phyloP scores from a whole-genome alignment of 1,140 invertebrate species.

The Tyrophagus putrescentiae region DNA sequence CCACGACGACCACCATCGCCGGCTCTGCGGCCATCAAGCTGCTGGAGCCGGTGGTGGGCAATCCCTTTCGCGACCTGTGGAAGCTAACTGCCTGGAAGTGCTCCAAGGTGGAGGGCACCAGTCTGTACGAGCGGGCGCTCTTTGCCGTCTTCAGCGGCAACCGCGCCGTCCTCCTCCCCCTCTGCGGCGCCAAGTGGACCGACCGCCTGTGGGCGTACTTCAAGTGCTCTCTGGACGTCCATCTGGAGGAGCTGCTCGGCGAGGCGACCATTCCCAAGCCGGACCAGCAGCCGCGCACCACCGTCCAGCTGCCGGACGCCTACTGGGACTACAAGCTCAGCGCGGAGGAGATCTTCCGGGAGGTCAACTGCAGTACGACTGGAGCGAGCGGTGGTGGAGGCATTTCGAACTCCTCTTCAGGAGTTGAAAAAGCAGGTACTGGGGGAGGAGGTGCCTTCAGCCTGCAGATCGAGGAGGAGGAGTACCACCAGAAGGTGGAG shows the following conservation, averaged over 20 bases:
- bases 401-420: too few species aligned
- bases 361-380: too few species aligned
- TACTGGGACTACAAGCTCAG: constrained; percentile 59
- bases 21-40: neutral
- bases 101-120: constrained; percentile 40
- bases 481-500: constrained; percentile 51
- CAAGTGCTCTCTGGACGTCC: constrained; percentile 55
- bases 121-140: constrained; percentile 41
- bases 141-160: constrained; percentile 69
- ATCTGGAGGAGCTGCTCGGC: constrained; percentile 58
- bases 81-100: constrained; percentile 64
- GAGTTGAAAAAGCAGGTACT: too few species aligned
- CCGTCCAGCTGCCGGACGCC: constrained; percentile 47
- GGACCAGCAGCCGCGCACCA: constrained; percentile 27
- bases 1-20: neutral
- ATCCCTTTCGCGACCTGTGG: constrained; percentile 74
- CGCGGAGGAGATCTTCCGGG: constrained; percentile 19
- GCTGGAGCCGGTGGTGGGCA: constrained; percentile 52
- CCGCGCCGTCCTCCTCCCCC: constrained; percentile 51
- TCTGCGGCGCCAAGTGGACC: constrained; percentile 65
- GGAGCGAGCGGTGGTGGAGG: too few species aligned
- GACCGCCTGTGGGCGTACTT: constrained; percentile 65
- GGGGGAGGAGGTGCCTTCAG: too few species aligned
- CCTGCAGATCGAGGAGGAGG: too few species aligned
- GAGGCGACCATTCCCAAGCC: constrained; percentile 31